Evolutionary conservation across 2,888 invertebrate genomes (phyloP), one percentile per base, ranked within the genome.

Genomic region (Plagiodera versicolora): DNA sequence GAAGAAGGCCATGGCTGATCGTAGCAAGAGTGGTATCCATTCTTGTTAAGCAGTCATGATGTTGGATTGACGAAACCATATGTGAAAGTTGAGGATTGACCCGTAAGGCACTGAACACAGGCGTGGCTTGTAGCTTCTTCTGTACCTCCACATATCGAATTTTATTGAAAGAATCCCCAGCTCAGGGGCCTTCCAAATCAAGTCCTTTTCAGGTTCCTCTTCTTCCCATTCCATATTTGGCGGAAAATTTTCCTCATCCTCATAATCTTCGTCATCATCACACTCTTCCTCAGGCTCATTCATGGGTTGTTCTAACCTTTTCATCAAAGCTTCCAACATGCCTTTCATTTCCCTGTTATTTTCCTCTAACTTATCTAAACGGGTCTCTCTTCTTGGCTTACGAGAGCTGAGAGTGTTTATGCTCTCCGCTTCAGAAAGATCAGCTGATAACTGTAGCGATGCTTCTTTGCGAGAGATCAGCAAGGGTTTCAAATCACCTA

Each of bases 101-200:
- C 14, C 16, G 14, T 10, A 46, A 17, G 9, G 46, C 17, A 18
- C 16, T 3, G 8, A 46, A 46, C 9, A 16, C 18, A 18, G 9
- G 46, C 14, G 10, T 16, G 8, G 8, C 17, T 46, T 17, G 16
- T 17, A 17, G 4, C 14, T 46, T 16, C 17, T 17, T 17, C 17
- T 46, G 61, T 17, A 48, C 58, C 11, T 61, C 61, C 19, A 30
- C 28, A 45, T 61, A 61, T 46, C 61, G 14, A 14, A 61, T 54
- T 39, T 35, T 45, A 16, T 49, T 47, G 45, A 58, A 61, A 10
- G 61, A 39, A 5, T 32, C 9, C 16, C 46, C 14, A 14, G 16
- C 16, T 16, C 2, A 17, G 18, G 46, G 14, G 10, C 46, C 46
- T 10, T 10, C 9, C 16, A 16, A 8, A 2, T 14, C 9, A 16